phyloP scores from a whole-genome alignment of 2,113 vertebrate genomes.

The Albula goreensis region DNA sequence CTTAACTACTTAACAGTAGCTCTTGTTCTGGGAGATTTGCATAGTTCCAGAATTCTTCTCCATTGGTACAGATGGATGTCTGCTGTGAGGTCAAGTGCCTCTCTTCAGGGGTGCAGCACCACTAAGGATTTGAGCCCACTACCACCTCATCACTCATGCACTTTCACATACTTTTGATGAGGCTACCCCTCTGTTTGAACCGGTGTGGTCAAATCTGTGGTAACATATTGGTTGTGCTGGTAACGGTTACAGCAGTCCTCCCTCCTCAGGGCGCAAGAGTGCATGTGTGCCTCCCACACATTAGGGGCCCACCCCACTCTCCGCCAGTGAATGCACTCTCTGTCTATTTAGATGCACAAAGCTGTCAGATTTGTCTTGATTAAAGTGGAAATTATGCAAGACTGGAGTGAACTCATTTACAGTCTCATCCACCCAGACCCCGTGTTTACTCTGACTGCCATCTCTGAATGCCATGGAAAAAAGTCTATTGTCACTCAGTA shows the following conservation, averaged over 20 bases:
- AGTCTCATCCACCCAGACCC: constrained; percentile 9
- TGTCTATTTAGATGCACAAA: neutral
- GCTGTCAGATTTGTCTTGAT: constrained; percentile 16
- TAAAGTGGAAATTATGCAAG: constrained; percentile 29
- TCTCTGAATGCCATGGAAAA: constrained; percentile 6
- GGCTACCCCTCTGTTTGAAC: neutral
- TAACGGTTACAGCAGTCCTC: neutral
- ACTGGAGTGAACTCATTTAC: constrained; percentile 22
- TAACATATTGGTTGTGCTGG: neutral
- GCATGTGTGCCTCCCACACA: neutral
- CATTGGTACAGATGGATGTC: neutral
- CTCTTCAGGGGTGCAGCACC: neutral
- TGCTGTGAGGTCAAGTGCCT: neutral
- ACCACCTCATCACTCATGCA: neutral
- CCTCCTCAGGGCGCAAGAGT: neutral
- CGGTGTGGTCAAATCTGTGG: neutral
- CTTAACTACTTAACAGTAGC: neutral
- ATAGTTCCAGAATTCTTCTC: neutral
- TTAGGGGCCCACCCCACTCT: neutral
- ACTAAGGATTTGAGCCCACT: neutral
- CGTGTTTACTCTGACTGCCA: constrained; percentile 15
- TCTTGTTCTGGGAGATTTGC: neutral
- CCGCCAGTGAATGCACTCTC: neutral
- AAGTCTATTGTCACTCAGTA: neutral
- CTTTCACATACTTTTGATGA: no score